Base-by-base conservation (phyloP, 1,140 invertebrate genomes). In the Gryllus bimaculatus region DNA sequence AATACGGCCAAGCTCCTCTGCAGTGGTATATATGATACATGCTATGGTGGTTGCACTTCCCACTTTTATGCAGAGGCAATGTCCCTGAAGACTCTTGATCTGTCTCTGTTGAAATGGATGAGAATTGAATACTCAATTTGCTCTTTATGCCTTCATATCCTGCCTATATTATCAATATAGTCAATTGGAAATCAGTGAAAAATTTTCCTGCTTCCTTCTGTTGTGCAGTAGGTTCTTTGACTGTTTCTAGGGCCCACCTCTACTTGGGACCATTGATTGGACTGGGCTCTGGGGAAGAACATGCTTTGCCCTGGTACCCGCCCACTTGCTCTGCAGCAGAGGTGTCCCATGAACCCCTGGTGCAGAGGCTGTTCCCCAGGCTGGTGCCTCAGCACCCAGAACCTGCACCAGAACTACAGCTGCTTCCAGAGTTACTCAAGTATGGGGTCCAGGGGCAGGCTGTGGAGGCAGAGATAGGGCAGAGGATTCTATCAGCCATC, bases 221-320 rank as follows among this genome's bases (percentile, higher is more conserved):
- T 39, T 39, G 26, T 39, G 26, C 26, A 39, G 26, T 39, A 39
- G 26, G 26, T 39, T 39, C 26, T 39, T 39, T 39, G 26, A 39
- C 26, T 81, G 26, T 81, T 77, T 18, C 10, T 47, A 79, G 74
- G n/a, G 77, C 81, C 6, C 74, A 79, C 15, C 21, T 79, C 26
- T 79, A 79, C 47, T 20, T 79, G 15, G 75, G 75, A 8, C 75
- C 54, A n/a, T 75, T 79, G 21, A 76, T 93, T 77, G 90, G 88
- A 8, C 86, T 93, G 75, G 85, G 88, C 10, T 82, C 87, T 49
- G 86, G 85, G 20, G 87, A 87, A 21, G 90, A 93, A 82, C 91
- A 93, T 83, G 88, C 90, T 26, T 85, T 94, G 78, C 93, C 93
- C 8, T 93, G 92, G 92, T 91, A 93, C 83, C 92, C 92, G 39